Percentiles rank a stretch among this genome's conserved stretches.
Conservation (phyloP, 2,888 invertebrate species). For the Cheilosia scutellata region DNA sequence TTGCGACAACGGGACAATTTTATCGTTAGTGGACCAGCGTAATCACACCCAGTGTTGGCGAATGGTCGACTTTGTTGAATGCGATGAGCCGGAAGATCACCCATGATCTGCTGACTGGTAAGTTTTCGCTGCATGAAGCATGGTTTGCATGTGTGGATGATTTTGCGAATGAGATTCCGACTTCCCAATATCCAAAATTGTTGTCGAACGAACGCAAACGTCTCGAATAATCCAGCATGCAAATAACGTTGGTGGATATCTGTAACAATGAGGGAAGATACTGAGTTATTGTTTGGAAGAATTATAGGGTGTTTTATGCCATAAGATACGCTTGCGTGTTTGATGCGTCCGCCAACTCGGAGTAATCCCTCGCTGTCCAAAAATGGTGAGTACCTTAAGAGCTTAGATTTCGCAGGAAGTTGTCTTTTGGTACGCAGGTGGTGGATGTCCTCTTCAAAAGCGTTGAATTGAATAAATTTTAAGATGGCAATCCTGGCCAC, state of each 20-base stretch:
- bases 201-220: background rate
- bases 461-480: too few species aligned
- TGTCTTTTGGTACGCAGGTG: background rate
- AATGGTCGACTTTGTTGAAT: too few species aligned
- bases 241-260: background rate
- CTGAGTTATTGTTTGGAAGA: background rate
- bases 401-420: constrained; percentile 8
- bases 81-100: background rate
- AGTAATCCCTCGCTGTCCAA: background rate
- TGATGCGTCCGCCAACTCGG: constrained; percentile 1
- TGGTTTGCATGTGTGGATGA: too few species aligned
- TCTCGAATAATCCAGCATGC: constrained; percentile 1
- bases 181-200: constrained; percentile 1
- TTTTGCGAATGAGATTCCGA: too few species aligned
- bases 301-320: constrained; percentile 9
- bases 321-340: background rate
- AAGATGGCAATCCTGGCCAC: background rate
- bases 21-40: background rate
- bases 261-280: background rate
- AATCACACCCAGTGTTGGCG: background rate
- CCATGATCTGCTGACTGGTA: too few species aligned
- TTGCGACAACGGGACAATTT: too few species aligned
- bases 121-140: too few species aligned
- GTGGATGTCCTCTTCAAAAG: too few species aligned
- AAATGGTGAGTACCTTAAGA: background rate